Base-by-base conservation (phyloP, 2,113 vertebrate species). In the Raja brachyura region DNA sequence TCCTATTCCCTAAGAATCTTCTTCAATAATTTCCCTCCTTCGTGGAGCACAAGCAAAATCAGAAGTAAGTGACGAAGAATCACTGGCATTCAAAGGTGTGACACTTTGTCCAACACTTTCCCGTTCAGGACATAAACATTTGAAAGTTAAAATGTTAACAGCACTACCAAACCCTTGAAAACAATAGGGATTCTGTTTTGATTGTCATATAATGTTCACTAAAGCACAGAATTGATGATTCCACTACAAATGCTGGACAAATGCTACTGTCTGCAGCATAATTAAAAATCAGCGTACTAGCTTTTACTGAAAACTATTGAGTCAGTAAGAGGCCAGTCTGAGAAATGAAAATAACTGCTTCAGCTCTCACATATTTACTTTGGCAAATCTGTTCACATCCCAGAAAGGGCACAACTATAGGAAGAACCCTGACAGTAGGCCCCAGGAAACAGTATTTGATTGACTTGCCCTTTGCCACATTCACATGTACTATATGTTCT, bases 381-480 rank as follows among this genome's bases (percentile, higher is more conserved):
- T 77, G 75, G 59, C 61, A 63, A 88, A 88, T 88, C 25, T 66
- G 59, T 88, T 88, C 25, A 88, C 5, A 88, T 66, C 59, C 28
- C 28, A 88, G n/a, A 63, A 31, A 88, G 13, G 7, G 4, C 59
- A 18, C 18, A 18, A 88, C 1, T 61, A 31, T 63, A 63, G 56
- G 59, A 86, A 86, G 83, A 63, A 63, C 33, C 63, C 25, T 6
- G 59, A 63, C 11, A 31, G 28, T 63, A 70, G 54, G 48, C 10
- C 83, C 93, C 93, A 94, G 94, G 93, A 2, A 94, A 66, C 93
- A 95, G 83, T 61, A 95, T 95, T 94, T 95, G 95, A 96, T 96
- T 96, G 97, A 97, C 97, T 97, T 96, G 95, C 95, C 95, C 96
- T 97, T 97, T 96, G 95, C 96, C 96, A 95, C 94, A 96, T 95